Conservation (phyloP, 2,797 vertebrate genomes). For the Diceros bicornis region DNA sequence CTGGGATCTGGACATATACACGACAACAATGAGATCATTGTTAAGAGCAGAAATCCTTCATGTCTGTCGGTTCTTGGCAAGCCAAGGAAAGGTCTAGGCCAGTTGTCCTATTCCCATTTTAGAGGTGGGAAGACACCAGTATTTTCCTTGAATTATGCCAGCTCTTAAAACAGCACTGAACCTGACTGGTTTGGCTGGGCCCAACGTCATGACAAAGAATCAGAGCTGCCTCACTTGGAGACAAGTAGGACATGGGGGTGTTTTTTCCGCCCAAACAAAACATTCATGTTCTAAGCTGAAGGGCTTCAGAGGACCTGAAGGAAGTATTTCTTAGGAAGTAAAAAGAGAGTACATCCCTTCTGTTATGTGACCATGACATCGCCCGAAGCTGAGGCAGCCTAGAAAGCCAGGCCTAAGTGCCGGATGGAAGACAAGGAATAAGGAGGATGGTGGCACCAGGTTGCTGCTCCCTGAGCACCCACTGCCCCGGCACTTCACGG, state of each 20-base stretch:
- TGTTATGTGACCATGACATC: background rate
- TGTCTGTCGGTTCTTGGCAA: background rate
- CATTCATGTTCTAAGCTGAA: background rate
- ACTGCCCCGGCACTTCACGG: background rate
- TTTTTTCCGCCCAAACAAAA: no score
- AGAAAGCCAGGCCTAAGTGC: background rate
- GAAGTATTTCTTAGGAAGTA: background rate
- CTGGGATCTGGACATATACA: background rate
- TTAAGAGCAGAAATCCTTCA: background rate
- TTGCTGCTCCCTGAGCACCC: background rate
- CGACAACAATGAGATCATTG: background rate
- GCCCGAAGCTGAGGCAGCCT: background rate
- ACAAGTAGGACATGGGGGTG: background rate
- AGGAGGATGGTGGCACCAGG: background rate
- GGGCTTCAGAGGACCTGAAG: background rate
- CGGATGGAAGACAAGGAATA: background rate
- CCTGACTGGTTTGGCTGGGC: background rate
- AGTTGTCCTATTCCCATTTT: background rate
- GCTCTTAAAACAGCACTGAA: background rate
- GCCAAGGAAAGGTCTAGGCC: background rate
- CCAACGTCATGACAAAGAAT: background rate
- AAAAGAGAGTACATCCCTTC: background rate
- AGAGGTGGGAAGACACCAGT: background rate
- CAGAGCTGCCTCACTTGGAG: background rate
- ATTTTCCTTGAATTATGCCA: background rate